These are phyloP conservation scores for Heliconius hortense DNA, from an alignment of 2,888 invertebrate species.

Conservation along the genomic window DNA sequence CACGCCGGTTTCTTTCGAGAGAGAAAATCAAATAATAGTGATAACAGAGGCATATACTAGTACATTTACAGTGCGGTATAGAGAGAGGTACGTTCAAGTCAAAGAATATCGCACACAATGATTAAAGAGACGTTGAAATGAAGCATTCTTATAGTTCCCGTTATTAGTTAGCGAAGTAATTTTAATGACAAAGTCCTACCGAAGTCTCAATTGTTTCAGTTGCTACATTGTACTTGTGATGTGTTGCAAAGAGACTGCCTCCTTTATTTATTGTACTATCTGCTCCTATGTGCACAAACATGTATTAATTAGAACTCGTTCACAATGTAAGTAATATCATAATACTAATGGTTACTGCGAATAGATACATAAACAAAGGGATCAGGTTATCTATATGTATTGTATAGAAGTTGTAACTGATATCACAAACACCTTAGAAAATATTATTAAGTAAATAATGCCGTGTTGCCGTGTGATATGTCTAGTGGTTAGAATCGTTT, in stretches of 20 bases:
- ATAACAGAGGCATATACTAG: not conserved
- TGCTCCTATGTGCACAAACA: not conserved
- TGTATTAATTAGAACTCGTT: too few relatives aligned
- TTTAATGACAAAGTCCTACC: not conserved
- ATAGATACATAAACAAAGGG: too few relatives aligned
- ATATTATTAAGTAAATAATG: too few relatives aligned
- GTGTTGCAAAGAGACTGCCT: not conserved
- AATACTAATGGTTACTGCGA: too few relatives aligned
- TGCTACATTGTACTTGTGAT: not conserved
- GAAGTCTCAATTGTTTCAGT: conserved; percentile 5
- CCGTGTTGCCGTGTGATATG: too few relatives aligned
- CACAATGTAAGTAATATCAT: too few relatives aligned
- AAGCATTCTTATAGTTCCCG: conserved; percentile 25
- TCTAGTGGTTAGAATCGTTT: too few relatives aligned
- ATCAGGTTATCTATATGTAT: too few relatives aligned
- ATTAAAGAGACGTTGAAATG: conserved; percentile 21
- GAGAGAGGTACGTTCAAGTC: conserved; percentile 3
- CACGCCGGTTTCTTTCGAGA: conserved; percentile 65
- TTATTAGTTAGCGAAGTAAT: conserved; percentile 14
- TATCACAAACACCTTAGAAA: too few relatives aligned
- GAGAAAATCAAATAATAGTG: not conserved
- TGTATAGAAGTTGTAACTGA: too few relatives aligned
- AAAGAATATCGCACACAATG: conserved; percentile 3
- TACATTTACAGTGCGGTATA: too few relatives aligned
- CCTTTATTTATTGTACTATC: too few relatives aligned